Evolutionary conservation across 2,797 vertebrate species (phyloP).

Genomic region (Champsocephalus gunnari): DNA sequence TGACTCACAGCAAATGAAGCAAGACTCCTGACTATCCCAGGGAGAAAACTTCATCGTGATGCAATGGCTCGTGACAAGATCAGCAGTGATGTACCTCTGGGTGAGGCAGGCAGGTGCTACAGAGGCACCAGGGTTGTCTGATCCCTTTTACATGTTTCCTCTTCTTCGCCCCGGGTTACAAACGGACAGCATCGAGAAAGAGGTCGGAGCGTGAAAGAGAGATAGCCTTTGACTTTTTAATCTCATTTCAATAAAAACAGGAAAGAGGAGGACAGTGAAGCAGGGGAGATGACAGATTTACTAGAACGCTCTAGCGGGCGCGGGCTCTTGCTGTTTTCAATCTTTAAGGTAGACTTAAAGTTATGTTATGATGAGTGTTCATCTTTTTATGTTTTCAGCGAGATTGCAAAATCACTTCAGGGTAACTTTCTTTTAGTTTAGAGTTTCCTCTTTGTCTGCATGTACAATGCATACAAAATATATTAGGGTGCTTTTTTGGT

Average conservation of each 20-base stretch:
- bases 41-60: conserved; percentile 47
- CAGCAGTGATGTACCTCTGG: conserved; percentile 43
- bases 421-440: conserved; percentile 1
- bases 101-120: conserved; percentile 32
- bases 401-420: neutral
- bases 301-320: conserved; percentile 25
- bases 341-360: conserved; percentile 27
- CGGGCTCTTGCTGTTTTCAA: conserved; percentile 63
- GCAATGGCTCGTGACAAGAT: conserved; percentile 67
- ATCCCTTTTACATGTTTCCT: conserved; percentile 51
- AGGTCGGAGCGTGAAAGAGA: conserved; percentile 28
- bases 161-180: conserved; percentile 49
- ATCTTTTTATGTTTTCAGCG: neutral
- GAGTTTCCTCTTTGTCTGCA: conserved; percentile 3
- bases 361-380: conserved; percentile 5
- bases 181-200: conserved; percentile 48
- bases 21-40: conserved; percentile 52
- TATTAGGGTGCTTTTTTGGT: neutral
- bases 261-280: neutral
- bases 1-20: conserved; percentile 41
- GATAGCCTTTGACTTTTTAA: conserved; percentile 29
- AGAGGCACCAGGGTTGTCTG: conserved; percentile 41
- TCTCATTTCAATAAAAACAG: conserved; percentile 10
- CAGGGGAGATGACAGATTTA: conserved; percentile 6
- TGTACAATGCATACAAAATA: neutral